These are phyloP conservation scores for Pangasianodon hypophthalmus DNA, from an alignment of 2,113 vertebrate genomes.

Conservation along the genomic window DNA sequence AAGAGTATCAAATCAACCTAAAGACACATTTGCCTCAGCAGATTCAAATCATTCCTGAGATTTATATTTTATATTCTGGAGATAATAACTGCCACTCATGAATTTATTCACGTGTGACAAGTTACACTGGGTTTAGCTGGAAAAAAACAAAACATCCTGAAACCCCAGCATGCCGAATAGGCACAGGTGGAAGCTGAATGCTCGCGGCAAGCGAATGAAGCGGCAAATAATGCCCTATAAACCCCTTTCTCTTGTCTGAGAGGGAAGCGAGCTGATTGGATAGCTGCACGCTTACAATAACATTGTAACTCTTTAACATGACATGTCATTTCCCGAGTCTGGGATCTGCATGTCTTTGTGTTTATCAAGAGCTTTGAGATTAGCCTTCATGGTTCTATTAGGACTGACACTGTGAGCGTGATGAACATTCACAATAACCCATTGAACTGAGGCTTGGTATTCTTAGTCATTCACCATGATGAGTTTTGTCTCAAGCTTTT, in stretches of 20 bases:
- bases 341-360: neutral
- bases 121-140: neutral
- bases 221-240: constrained; percentile 21
- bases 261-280: constrained; percentile 23
- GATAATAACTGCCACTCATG: neutral
- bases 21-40: neutral
- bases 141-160: neutral
- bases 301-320: constrained; percentile 38
- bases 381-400: constrained; percentile 26
- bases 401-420: neutral
- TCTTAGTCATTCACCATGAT: neutral
- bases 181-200: neutral
- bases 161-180: neutral
- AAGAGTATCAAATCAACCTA: neutral
- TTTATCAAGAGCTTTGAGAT: constrained; percentile 31
- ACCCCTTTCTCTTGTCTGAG: constrained; percentile 10
- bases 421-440: neutral
- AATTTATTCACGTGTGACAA: constrained; percentile 10
- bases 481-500: neutral
- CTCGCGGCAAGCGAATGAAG: neutral
- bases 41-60: neutral
- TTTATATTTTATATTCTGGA: neutral
- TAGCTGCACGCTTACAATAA: constrained; percentile 17
- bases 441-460: neutral
- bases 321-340: constrained; percentile 16